A percentile compares a stretch with the other conserved stretches of the same genome.
Evolutionary conservation across 2,113 vertebrate species (phyloP).

Genomic region (Aplodontia rufa): DNA sequence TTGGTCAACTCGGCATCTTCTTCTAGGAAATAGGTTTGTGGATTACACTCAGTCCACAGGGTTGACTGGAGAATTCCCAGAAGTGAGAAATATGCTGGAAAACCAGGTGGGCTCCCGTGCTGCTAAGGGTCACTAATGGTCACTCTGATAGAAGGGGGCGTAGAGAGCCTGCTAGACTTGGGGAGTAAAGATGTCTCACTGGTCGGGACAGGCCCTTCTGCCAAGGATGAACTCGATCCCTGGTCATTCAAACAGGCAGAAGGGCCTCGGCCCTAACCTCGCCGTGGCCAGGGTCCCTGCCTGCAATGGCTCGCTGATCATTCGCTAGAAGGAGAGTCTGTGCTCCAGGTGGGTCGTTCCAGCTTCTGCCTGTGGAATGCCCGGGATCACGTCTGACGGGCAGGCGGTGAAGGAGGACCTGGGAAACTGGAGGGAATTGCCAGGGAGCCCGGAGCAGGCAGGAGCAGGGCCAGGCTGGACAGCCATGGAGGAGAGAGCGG

Average conservation of each 20-base stretch:
- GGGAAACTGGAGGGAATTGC: neutral
- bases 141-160: neutral
- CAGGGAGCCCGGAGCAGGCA: neutral
- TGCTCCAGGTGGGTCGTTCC: neutral
- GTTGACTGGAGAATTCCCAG: neutral
- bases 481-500: neutral
- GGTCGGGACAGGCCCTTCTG: neutral
- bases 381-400: accelerated
- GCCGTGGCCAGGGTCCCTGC: neutral
- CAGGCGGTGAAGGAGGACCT: neutral
- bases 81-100: neutral
- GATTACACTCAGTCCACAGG: accelerated
- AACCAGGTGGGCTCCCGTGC: too few species aligned
- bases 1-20: neutral
- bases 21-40: neutral
- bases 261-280: neutral
- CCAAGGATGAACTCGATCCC: neutral
- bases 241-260: neutral
- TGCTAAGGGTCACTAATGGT: neutral
- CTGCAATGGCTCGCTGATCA: neutral
- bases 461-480: neutral
- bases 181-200: neutral
- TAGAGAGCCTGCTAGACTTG: too few species aligned
- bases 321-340: neutral
- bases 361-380: neutral